Evolutionary conservation across 2,797 vertebrate species (phyloP).

Genomic region (Rhinoraja longicauda): DNA sequence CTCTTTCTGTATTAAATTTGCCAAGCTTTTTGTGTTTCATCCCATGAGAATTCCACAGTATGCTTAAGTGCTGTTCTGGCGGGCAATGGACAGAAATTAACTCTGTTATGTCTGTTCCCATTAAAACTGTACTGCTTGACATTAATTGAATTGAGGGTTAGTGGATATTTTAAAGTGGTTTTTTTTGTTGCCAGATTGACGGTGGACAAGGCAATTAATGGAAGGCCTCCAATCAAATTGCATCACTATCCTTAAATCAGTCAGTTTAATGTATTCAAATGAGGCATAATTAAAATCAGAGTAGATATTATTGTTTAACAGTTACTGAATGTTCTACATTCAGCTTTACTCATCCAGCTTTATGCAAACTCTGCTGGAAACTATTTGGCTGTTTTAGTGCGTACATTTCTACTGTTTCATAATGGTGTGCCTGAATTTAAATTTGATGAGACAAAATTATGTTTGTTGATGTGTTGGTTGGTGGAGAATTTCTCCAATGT

Average conservation of each 20-base stretch:
- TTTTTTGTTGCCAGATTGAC: constrained; percentile 28
- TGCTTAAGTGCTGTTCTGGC: constrained; percentile 24
- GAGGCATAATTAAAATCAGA: neutral
- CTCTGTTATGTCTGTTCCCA: constrained; percentile 23
- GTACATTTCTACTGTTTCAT: neutral
- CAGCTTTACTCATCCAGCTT: neutral
- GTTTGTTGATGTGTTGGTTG: neutral
- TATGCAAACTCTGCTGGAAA: neutral
- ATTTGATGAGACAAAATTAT: neutral
- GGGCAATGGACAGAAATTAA: constrained; percentile 20
- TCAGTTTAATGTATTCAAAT: neutral
- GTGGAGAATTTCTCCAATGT: neutral
- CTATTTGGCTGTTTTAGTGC: neutral
- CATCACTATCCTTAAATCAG: neutral
- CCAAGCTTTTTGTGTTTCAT: constrained; percentile 22
- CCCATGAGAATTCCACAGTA: constrained; percentile 18
- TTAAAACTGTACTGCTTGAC: constrained; percentile 33
- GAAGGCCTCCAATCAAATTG: constrained; percentile 15
- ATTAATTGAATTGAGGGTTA: constrained; percentile 10
- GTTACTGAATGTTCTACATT: neutral
- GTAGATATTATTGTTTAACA: constrained; percentile 3
- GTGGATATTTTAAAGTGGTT: constrained; percentile 4
- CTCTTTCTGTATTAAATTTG: constrained; percentile 33
- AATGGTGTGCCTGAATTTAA: neutral
- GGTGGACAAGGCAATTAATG: neutral